Conservation (phyloP, 1,140 invertebrate species). For the Brachionus sp. region DNA sequence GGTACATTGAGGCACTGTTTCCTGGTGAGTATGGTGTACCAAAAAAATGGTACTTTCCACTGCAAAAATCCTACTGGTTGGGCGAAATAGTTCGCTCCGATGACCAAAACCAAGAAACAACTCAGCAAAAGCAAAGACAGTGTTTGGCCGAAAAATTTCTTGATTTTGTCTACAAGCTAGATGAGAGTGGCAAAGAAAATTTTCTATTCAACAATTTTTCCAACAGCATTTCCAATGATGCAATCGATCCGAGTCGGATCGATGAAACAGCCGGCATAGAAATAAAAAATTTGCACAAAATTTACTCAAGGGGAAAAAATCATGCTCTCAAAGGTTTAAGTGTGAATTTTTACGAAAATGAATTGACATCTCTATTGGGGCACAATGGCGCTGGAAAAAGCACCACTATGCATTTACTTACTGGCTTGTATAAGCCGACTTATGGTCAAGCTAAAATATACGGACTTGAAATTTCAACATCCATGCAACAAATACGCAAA, state of each 20-base stretch:
- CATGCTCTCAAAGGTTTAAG: slow-evolving; percentile 68
- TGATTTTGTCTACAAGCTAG: background rate
- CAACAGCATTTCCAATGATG: background rate
- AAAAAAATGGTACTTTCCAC: slow-evolving; percentile 60
- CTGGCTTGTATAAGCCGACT: slow-evolving; percentile 67
- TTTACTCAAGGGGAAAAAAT: slow-evolving; percentile 54
- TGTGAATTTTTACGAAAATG: slow-evolving; percentile 65
- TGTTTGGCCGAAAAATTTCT: background rate
- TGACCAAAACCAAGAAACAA: background rate
- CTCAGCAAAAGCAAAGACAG: background rate
- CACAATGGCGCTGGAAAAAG: slow-evolving; percentile 66
- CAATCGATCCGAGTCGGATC: background rate
- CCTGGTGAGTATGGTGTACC: slow-evolving; percentile 65
- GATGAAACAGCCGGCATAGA: slow-evolving; percentile 63
- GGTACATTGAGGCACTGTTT: slow-evolving; percentile 67
- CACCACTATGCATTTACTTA: slow-evolving; percentile 66
- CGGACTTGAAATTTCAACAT: slow-evolving; percentile 62
- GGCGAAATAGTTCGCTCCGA: slow-evolving; percentile 47
- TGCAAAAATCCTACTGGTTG: slow-evolving; percentile 63
- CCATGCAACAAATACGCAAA: slow-evolving; percentile 63
- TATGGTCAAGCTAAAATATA: slow-evolving; percentile 64
- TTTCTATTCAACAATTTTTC: background rate
- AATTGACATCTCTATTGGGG: slow-evolving; percentile 67
- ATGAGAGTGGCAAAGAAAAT: background rate
- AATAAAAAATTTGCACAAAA: slow-evolving; percentile 66